Evolutionary conservation across 2,888 invertebrate species (phyloP), one percentile per base, ranked within the genome.

Genomic region (Embidobia sp.): DNA sequence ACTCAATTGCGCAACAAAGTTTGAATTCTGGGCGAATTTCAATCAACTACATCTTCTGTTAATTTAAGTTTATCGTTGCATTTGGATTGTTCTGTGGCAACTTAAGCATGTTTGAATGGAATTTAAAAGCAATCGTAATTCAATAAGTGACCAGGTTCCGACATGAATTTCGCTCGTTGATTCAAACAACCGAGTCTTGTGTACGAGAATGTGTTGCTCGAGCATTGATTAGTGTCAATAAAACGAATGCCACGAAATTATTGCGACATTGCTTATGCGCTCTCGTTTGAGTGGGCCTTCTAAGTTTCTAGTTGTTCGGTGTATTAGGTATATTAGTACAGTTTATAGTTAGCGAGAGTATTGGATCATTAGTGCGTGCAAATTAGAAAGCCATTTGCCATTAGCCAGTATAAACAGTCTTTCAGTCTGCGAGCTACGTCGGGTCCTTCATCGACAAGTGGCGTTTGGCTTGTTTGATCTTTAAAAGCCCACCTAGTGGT

Each of bases 381-480:
- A 85, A 88, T 86, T 87, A 84, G 84, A 82, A 83, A 84, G 84
- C 88, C 86, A 88, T 87, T 87, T 87, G 84, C 85, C 83, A 86
- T 87, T 85, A 87, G 85, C 79, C 78, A 84, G 84, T 86, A 86
- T 87, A 86, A 84, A 80, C 73, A 75, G 79, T 77, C 81, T 81
- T 83, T 79, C 83, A 83, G 84, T 83, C 46, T 40, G 18, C 18
- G 49, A 33, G 27, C 46, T 35, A 63, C 40, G 53, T 69, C 49
- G 55, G 29, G 26, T 11, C 48, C n/a, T 8, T 5, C n/a, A n/a
- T n/a, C n/a, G n/a, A n/a, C n/a, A n/a, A n/a, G n/a, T n/a, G n/a
- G n/a, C n/a, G n/a, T n/a, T n/a, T n/a, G n/a, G 33, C 40, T 55
- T 44, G 37, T 31, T 29, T 57, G 46, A 70, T 51, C 51, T 69